Evolutionary conservation across 1,140 invertebrate species (phyloP).

Genomic region (Drosophila trapezifrons): DNA sequence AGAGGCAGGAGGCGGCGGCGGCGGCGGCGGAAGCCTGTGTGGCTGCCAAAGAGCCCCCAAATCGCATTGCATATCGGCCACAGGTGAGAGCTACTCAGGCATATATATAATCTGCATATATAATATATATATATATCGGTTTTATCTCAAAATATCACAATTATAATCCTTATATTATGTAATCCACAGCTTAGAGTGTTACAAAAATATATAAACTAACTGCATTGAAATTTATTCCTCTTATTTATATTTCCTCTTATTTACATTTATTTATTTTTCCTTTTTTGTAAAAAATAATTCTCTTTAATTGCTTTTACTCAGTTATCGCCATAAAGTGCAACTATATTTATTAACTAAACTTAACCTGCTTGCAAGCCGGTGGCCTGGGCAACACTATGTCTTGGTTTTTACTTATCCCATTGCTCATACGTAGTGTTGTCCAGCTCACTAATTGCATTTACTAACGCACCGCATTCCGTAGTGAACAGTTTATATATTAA

Average conservation of each 20-base stretch:
- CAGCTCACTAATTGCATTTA: not conserved
- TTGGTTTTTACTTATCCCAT: not conserved
- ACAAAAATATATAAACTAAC: too few species aligned
- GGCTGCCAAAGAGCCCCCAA: constrained; percentile 83
- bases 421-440: not conserved
- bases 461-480: too few species aligned
- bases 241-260: too few species aligned
- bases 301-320: too few species aligned
- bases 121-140: not conserved
- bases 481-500: not conserved
- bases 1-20: constrained; percentile 28
- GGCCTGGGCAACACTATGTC: too few species aligned
- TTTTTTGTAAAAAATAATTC: too few species aligned
- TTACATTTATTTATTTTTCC: too few species aligned
- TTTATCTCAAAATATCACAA: too few species aligned
- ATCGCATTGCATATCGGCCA: constrained; percentile 84
- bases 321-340: not conserved
- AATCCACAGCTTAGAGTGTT: too few species aligned
- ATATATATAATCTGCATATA: too few species aligned
- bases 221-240: too few species aligned
- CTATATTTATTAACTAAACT: not conserved
- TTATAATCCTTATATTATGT: too few species aligned
- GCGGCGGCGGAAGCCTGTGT: constrained; percentile 55
- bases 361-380: not conserved
- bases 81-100: constrained; percentile 62